Percentiles rank a stretch among this genome's conserved stretches.
phyloP scores from a whole-genome alignment of 2,797 vertebrate species.

The Tenualosa thibaudeaui region DNA sequence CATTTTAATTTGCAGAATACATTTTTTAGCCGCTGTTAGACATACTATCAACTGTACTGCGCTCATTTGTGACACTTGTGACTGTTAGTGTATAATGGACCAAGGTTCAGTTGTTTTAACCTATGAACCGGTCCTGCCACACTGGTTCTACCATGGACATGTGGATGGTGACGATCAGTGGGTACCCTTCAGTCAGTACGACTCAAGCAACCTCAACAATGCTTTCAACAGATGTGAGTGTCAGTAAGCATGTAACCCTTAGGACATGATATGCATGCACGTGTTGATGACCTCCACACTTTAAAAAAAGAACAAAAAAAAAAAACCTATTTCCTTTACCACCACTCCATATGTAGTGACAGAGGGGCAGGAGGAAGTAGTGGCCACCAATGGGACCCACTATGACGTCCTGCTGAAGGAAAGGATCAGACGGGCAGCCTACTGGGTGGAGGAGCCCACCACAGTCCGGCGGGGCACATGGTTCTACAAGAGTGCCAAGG shows the following conservation, averaged over 20 bases:
- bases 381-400: constrained; percentile 89
- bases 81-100: neutral
- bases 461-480: constrained; percentile 92
- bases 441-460: constrained; percentile 88
- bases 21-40: too few relatives aligned
- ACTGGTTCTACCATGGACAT: constrained; percentile 89
- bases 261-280: too few relatives aligned
- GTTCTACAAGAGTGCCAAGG: constrained; percentile 97
- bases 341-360: neutral
- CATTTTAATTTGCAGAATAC: too few relatives aligned
- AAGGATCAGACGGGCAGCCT: constrained; percentile 82
- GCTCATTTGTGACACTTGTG: neutral
- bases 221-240: constrained; percentile 57
- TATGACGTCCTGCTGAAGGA: constrained; percentile 85
- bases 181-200: constrained; percentile 87
- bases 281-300: too few relatives aligned
- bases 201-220: constrained; percentile 84
- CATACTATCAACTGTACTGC: too few relatives aligned
- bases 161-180: constrained; percentile 78
- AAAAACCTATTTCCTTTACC: too few relatives aligned
- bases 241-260: neutral
- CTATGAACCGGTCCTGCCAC: constrained; percentile 76
- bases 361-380: constrained; percentile 68
- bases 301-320: too few relatives aligned
- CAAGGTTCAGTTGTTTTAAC: neutral